phyloP scores from a whole-genome alignment of 2,888 invertebrate genomes.

The Kryphioiulus occultus region DNA sequence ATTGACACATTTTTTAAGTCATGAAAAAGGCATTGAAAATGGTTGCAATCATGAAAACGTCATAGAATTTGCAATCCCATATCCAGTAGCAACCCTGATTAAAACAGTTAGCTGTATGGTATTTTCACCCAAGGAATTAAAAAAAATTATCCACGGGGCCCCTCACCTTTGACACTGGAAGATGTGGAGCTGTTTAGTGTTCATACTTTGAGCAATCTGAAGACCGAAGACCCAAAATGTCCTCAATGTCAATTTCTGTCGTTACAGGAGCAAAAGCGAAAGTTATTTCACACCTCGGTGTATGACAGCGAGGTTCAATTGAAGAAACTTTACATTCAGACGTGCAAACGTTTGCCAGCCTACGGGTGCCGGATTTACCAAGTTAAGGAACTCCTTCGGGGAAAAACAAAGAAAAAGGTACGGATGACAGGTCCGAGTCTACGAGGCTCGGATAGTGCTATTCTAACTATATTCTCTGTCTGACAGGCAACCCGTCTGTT shows the following conservation, averaged over 20 bases:
- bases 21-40: too few relatives aligned
- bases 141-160: too few relatives aligned
- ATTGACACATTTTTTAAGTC: too few relatives aligned
- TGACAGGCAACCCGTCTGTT: conserved; percentile 68
- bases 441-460: not conserved
- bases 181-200: too few relatives aligned
- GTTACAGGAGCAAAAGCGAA: conserved; percentile 70
- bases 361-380: conserved; percentile 70
- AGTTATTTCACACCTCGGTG: conserved; percentile 70
- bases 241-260: not conserved
- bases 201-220: too few relatives aligned
- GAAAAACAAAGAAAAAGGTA: conserved; percentile 71
- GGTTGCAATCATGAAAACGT: too few relatives aligned
- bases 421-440: conserved; percentile 49
- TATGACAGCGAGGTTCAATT: conserved; percentile 71
- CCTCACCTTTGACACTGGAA: too few relatives aligned
- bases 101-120: too few relatives aligned
- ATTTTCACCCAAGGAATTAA: too few relatives aligned
- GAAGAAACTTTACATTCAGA: conserved; percentile 71
- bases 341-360: conserved; percentile 70
- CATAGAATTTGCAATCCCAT: too few relatives aligned
- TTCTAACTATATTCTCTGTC: not conserved
- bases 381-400: conserved; percentile 70
- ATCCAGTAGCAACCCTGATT: too few relatives aligned
- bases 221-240: too few relatives aligned